These are phyloP conservation scores for Heliangelus exortis DNA, from an alignment of 2,797 vertebrate genomes.

Conservation along the genomic window DNA sequence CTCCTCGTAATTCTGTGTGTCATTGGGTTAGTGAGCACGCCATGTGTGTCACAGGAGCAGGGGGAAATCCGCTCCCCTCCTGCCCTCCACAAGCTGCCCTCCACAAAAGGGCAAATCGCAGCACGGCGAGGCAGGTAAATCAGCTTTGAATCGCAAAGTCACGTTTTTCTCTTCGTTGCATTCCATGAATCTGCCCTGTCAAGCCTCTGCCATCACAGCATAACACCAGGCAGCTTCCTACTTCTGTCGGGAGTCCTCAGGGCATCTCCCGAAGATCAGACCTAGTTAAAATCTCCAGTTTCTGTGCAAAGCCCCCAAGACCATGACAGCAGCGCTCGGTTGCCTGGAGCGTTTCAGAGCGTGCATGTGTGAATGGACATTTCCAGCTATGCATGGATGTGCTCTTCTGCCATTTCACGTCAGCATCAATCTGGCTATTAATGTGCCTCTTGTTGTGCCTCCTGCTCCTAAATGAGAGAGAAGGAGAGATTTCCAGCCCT, in stretches of 20 bases:
- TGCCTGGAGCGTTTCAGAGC: background rate
- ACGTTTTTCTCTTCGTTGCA: background rate
- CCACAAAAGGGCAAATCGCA: background rate
- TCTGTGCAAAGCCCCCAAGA: constrained; percentile 14
- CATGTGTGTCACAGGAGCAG: fast-evolving
- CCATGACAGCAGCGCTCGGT: background rate
- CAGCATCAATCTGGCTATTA: constrained; percentile 53
- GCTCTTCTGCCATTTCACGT: constrained; percentile 61
- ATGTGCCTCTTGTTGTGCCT: constrained; percentile 21
- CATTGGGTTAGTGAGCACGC: fast-evolving
- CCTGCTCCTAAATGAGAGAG: background rate
- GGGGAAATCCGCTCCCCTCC: background rate
- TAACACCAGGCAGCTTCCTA: background rate
- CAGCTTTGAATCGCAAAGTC: background rate
- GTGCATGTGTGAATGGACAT: constrained; percentile 53
- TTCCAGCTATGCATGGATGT: constrained; percentile 40
- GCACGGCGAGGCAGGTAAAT: constrained; percentile 11
- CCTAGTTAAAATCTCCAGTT: constrained; percentile 42
- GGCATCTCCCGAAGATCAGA: constrained; percentile 51
- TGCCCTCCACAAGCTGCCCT: background rate
- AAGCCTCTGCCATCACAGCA: background rate
- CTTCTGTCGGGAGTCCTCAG: background rate
- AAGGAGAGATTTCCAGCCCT: constrained; percentile 7
- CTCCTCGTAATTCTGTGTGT: background rate
- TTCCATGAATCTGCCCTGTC: constrained; percentile 4